Conservation (phyloP, 1,140 invertebrate genomes). For the Achroia grisella region DNA sequence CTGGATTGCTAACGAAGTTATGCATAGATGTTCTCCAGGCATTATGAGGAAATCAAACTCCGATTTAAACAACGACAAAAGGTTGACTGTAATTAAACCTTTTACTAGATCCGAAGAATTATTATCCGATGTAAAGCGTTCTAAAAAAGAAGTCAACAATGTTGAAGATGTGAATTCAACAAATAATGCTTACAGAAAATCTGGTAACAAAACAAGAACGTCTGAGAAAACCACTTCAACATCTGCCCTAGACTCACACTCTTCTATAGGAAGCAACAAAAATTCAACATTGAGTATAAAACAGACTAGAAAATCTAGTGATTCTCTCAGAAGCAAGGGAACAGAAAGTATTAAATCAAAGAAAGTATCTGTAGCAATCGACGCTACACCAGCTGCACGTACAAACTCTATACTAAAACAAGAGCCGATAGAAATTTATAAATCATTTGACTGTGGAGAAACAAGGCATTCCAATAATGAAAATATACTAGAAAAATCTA, state of each 20-base stretch:
- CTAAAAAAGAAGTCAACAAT: constrained; percentile 19
- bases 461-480: constrained; percentile 40
- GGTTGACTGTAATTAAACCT: constrained; percentile 38
- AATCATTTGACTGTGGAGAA: constrained; percentile 70
- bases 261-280: constrained; percentile 53
- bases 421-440: constrained; percentile 82
- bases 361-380: constrained; percentile 83
- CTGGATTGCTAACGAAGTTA: constrained; percentile 86
- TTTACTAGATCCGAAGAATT: constrained; percentile 58
- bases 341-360: constrained; percentile 70
- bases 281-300: constrained; percentile 33
- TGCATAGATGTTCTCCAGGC: constrained; percentile 80
- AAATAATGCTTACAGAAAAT: constrained; percentile 22
- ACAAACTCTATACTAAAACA: constrained; percentile 82
- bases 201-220: constrained; percentile 36
- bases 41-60: constrained; percentile 75
- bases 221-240: constrained; percentile 67
- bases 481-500: constrained; percentile 53
- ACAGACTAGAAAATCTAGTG: constrained; percentile 48
- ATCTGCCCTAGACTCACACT: constrained; percentile 56
- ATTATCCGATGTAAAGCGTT: constrained; percentile 47
- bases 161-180: constrained; percentile 17
- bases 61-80: constrained; percentile 65
- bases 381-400: constrained; percentile 82
- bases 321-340: constrained; percentile 62